Evolutionary conservation across 2,888 invertebrate species (phyloP).

Genomic region (Sericinus montela): DNA sequence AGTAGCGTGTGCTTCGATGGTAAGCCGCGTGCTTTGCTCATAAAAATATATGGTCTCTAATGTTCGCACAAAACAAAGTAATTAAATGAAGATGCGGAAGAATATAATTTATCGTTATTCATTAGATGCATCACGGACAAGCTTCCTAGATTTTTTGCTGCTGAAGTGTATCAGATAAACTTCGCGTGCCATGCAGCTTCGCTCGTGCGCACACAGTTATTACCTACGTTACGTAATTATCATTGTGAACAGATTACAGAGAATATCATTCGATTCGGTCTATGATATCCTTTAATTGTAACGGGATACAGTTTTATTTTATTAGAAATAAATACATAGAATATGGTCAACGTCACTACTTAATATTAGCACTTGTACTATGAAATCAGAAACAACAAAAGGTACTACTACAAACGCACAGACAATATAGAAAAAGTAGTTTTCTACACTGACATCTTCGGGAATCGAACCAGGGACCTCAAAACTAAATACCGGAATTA

Average conservation of each 20-base stretch:
- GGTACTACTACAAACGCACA: too few species aligned
- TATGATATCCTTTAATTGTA: slow-evolving; percentile 31
- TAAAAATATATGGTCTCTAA: slow-evolving; percentile 12
- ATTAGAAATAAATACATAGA: too few species aligned
- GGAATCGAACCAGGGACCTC: too few species aligned
- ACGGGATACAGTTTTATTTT: slow-evolving; percentile 3
- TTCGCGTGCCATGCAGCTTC: slow-evolving; percentile 49
- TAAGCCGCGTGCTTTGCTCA: slow-evolving; percentile 31
- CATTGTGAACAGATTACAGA: slow-evolving; percentile 33
- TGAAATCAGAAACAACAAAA: too few species aligned
- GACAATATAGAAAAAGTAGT: too few species aligned
- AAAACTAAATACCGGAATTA: too few species aligned
- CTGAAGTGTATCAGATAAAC: slow-evolving; percentile 31
- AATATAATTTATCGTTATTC: slow-evolving; percentile 54
- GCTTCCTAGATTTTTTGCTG: slow-evolving; percentile 68
- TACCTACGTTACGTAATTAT: slow-evolving; percentile 48
- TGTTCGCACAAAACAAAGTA: slow-evolving; percentile 31
- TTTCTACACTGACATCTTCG: too few species aligned
- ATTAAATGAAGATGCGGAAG: slow-evolving; percentile 65
- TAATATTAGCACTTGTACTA: too few species aligned
- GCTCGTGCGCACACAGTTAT: slow-evolving; percentile 53
- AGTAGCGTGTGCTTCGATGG: slow-evolving; percentile 44
- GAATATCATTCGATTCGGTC: slow-evolving; percentile 38
- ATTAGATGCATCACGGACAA: slow-evolving; percentile 55
- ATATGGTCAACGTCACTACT: too few species aligned